phyloP scores from a whole-genome alignment of 2,888 invertebrate genomes.

The Ctenicera cuprea region DNA sequence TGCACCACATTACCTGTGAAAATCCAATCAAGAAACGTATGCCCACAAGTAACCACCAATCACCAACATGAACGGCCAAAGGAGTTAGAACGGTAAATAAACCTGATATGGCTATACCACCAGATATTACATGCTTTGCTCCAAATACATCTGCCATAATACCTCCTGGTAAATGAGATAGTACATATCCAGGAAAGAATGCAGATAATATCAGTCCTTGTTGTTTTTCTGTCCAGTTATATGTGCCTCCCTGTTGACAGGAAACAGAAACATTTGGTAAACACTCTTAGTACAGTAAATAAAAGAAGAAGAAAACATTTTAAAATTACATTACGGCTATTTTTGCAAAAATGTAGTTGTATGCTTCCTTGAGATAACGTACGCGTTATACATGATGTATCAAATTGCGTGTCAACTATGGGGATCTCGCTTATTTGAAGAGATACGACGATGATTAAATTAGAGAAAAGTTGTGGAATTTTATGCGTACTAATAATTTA shows the following conservation, averaged over 20 bases:
- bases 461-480: too few species aligned
- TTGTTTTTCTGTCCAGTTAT: slow-evolving; percentile 80
- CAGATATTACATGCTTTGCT: slow-evolving; percentile 86
- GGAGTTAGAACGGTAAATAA: slow-evolving; percentile 86
- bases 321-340: too few species aligned
- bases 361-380: too few species aligned
- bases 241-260: slow-evolving; percentile 28
- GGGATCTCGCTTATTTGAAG: too few species aligned
- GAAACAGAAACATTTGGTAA: too few species aligned
- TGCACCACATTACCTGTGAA: slow-evolving; percentile 51
- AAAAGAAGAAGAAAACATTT: too few species aligned
- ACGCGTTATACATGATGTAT: too few species aligned
- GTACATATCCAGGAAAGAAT: slow-evolving; percentile 89
- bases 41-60: slow-evolving; percentile 80
- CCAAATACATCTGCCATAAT: slow-evolving; percentile 84
- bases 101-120: slow-evolving; percentile 85
- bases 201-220: slow-evolving; percentile 85
- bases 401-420: too few species aligned
- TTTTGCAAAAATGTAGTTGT: too few species aligned
- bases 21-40: slow-evolving; percentile 84
- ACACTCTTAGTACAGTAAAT: too few species aligned
- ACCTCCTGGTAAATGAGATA: slow-evolving; percentile 87
- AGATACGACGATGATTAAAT: too few species aligned
- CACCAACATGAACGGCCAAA: slow-evolving; percentile 78
- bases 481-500: too few species aligned